Base-by-base conservation (phyloP, 2,888 invertebrate species). In the Phaonia tiefii region DNA sequence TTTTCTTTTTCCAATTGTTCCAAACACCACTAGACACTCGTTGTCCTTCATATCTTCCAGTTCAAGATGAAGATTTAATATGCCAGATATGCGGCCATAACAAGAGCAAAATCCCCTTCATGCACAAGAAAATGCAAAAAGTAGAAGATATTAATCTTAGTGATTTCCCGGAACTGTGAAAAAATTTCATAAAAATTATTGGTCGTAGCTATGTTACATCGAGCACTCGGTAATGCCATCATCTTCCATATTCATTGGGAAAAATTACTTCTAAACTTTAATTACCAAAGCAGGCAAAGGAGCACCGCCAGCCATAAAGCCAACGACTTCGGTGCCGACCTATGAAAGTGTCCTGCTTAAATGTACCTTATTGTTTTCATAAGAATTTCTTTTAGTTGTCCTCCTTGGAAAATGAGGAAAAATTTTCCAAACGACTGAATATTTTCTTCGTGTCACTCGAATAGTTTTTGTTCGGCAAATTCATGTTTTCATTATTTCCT, bases 351-450 rank as follows among this genome's bases (percentile, higher is more conserved):
- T 51, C 5, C 70, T 75, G 75, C 79, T 76, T 75, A 75, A n/a
- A n/a, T n/a, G n/a, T n/a, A n/a, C n/a, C n/a, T n/a, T n/a, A n/a
- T n/a, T n/a, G n/a, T n/a, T n/a, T n/a, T n/a, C 82, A 72, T 49
- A 37, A 42, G 11, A 54, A 51, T 72, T 58, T 58, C 56, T 71
- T 46, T 31, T 42, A 11, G 54, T 17, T 39, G 25, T 49, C 8
- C 46, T 66, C 67, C 83, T 70, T 56, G 20, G 85, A 83, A 86
- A 87, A 86, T 86, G 85, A 86, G 85, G 84, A 88, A 74, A 76
- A 87, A 87, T 88, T 88, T 88, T 88, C 88, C 87, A 88, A 88
- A 86, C 87, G 87, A 88, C 86, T 88, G 86, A 87, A 88, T 25
- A 10, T 54, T 22, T 3, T 8, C 8, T 5, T 31, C 31, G 31